These are phyloP conservation scores for Ancistrus triradiatus DNA, from an alignment of 2,113 vertebrate species.

Conservation along the genomic window DNA sequence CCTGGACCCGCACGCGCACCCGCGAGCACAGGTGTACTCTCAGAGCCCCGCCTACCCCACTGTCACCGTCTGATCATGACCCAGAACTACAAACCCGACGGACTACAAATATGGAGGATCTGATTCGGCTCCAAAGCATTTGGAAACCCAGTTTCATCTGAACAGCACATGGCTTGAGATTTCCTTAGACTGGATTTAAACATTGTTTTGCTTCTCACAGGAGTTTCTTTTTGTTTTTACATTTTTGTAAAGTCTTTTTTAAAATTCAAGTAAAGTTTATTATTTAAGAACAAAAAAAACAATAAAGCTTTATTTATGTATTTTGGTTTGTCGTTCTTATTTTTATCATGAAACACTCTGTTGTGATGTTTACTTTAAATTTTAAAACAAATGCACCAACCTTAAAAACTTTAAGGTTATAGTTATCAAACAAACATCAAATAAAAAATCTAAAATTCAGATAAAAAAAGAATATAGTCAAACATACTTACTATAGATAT, in stretches of 20 bases:
- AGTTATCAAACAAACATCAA: too few species aligned
- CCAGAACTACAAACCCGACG: not conserved
- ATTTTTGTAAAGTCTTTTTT: conserved; percentile 46
- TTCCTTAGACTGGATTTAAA: too few species aligned
- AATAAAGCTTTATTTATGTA: conserved; percentile 30
- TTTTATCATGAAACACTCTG: not conserved
- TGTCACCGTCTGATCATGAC: conserved; percentile 37
- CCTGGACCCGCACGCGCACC: conserved; percentile 44
- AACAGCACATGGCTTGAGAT: too few species aligned
- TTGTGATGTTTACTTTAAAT: not conserved
- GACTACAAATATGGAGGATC: not conserved
- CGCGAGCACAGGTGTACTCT: conserved; percentile 28
- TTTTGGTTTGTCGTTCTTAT: too few species aligned
- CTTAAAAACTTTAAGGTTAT: too few species aligned
- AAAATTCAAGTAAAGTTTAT: conserved; percentile 30
- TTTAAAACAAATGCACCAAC: not conserved
- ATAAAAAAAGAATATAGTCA: too few species aligned
- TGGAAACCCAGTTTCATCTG: not conserved
- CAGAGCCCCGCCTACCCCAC: conserved; percentile 41
- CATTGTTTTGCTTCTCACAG: conserved; percentile 37
- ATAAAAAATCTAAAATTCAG: too few species aligned
- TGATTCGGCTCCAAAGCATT: not conserved
- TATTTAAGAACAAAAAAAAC: conserved; percentile 32
- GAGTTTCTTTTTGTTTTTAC: conserved; percentile 22
- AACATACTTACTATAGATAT: too few species aligned